phyloP scores from a whole-genome alignment of 2,888 invertebrate genomes.

The Eumerus sabulonum region DNA sequence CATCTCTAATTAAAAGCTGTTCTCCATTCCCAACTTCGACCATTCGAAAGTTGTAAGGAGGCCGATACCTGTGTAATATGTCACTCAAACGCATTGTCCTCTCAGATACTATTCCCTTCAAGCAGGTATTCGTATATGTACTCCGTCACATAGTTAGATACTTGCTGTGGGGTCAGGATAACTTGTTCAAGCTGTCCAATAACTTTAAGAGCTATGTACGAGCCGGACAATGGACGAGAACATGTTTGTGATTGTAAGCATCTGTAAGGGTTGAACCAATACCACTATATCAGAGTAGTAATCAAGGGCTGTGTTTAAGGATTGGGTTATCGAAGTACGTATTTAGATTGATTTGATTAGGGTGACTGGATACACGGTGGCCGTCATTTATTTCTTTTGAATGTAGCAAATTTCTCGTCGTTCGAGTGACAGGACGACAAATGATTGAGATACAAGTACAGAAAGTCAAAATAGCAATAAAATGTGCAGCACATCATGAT shows the following conservation, averaged over 20 bases:
- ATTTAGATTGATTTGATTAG: conserved; percentile 65
- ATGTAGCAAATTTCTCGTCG: conserved; percentile 22
- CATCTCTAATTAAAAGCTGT: conserved; percentile 56
- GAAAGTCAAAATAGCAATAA: too few relatives aligned
- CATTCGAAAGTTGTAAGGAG: conserved; percentile 53
- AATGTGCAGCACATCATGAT: background rate
- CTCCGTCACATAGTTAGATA: background rate
- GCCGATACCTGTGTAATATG: conserved; percentile 63
- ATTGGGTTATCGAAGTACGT: background rate
- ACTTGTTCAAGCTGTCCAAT: conserved; percentile 43
- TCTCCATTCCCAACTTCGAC: conserved; percentile 18
- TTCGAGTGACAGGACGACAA: conserved; percentile 5
- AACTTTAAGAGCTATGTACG: conserved; percentile 40
- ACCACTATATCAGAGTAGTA: conserved; percentile 5
- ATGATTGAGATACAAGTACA: background rate
- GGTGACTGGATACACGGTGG: conserved; percentile 61
- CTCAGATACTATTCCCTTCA: too few relatives aligned
- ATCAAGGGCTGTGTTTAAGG: conserved; percentile 39
- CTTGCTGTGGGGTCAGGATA: background rate
- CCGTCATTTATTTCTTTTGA: conserved; percentile 57
- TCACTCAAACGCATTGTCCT: conserved; percentile 64
- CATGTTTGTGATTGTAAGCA: background rate
- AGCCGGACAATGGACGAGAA: background rate
- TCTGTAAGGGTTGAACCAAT: conserved; percentile 56
- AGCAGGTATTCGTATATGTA: too few relatives aligned